Conservation (phyloP, 2,113 vertebrate species). For the Arothron firmamentum region DNA sequence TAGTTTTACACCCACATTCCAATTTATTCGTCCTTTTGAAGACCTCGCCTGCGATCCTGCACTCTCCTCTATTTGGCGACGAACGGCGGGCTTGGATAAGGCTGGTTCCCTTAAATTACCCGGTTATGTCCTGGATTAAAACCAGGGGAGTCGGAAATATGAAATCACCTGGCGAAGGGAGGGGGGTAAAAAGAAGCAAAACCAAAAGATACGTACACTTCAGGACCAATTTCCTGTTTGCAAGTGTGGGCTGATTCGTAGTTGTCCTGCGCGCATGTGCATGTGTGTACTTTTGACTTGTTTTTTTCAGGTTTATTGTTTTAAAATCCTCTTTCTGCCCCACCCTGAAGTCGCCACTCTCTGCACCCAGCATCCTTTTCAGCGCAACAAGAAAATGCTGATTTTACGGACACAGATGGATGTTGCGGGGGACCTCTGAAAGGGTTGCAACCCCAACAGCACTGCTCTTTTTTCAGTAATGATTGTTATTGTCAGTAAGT, state of each 20-base stretch:
- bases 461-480: not conserved
- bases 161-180: too few species aligned
- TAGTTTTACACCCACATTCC: slow-evolving; percentile 16
- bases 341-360: not conserved
- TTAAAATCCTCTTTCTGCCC: not conserved
- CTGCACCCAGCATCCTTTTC: not conserved
- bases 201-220: too few species aligned
- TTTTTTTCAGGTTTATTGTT: not conserved
- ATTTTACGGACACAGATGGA: not conserved
- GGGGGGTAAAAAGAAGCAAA: slow-evolving; percentile 4
- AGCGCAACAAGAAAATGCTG: not conserved
- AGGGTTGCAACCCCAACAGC: not conserved
- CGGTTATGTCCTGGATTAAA: slow-evolving; percentile 9
- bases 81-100: slow-evolving; percentile 9
- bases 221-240: too few species aligned
- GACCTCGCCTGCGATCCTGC: slow-evolving; percentile 16
- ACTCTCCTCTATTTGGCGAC: slow-evolving; percentile 17
- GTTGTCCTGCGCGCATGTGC: not conserved
- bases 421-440: not conserved
- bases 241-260: slow-evolving; percentile 19
- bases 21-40: slow-evolving; percentile 26
- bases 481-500: slow-evolving; percentile 39
- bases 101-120: slow-evolving; percentile 26
- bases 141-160: not conserved
- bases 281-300: not conserved